Base-by-base conservation (phyloP, 2,113 vertebrate genomes). In the Melozone crissalis region DNA sequence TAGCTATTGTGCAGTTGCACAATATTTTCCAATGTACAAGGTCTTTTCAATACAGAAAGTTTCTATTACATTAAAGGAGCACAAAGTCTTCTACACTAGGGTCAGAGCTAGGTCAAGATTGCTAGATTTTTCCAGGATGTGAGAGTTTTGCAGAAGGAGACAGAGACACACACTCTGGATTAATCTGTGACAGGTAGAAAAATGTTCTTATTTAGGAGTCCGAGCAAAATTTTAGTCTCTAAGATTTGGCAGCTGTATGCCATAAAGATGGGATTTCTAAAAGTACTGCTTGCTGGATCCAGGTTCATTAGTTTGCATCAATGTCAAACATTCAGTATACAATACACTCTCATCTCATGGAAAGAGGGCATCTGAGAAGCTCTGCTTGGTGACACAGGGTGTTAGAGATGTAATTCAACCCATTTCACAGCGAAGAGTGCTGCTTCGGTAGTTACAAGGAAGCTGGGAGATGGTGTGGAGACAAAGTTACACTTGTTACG, bases 181-280 rank as follows among this genome's bases (percentile, higher is more conserved):
- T 97, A 94, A 94, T 89, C 68, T 90, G 61, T 94, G 83, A 84
- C 95, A 95, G 92, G 94, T 84, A 95, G 91, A 97, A 96, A 94
- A 94, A 93, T 76, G 87, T 83, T 84, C 90, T 75, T 89, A 94
- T 95, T 95, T 91, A 89, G 52, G 78, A 94, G 91, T 78, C 52
- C 0, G 1, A 90, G 93, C 10, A 66, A 96, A 92, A 85, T 90
- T 94, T 94, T 82, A 92, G 66, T 71, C 81, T 83, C 31, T 61
- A 87, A 76, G 89, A 93, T 87, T 95, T 97, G 93, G 96, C 94
- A 95, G 94, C 86, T 92, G 84, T 75, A 73, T 68, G 73, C 81
- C 67, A 74, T 90, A 84, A 88, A 82, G 94, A 93, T 43, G 93
- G 86, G 79, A 84, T 95, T 94, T 91, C 89, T 96, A 1, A 76